Base-by-base conservation (phyloP, 2,888 invertebrate genomes). In the Dastarcus helophoroides region DNA sequence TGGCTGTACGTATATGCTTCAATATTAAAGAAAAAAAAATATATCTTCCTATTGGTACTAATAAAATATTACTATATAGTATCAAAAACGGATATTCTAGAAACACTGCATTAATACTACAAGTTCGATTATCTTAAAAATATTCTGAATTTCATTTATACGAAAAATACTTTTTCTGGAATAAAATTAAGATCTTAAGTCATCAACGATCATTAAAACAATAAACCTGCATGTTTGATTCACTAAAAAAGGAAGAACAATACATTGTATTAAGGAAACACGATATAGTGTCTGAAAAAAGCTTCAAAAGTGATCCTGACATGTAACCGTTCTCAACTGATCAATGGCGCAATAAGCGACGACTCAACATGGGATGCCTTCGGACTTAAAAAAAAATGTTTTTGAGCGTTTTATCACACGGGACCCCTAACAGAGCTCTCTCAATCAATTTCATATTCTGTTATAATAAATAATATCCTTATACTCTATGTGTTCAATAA, bases 331-430 rank as follows among this genome's bases (percentile, higher is more conserved):
- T 23, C 26, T 4, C 2, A 14, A 6, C 3, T 29, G 24, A 24
- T 21, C 22, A 21, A 12, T 27, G 15, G 26, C 13, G 22, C 13
- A 2, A 19, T 26, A 16, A 22, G 13, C 13, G n/a, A n/a, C n/a
- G n/a, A n/a, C n/a, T n/a, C n/a, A n/a, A n/a, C n/a, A n/a, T n/a
- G n/a, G n/a, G n/a, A n/a, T n/a, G n/a, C n/a, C n/a, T n/a, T n/a
- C n/a, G n/a, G n/a, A n/a, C n/a, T n/a, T n/a, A n/a, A n/a, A n/a
- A n/a, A n/a, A n/a, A n/a, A n/a, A n/a, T n/a, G 39, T 41, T 46
- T 46, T 55, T 55, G 54, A 55, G 54, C 54, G 54, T 47, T 49
- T 46, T 54, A 53, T 55, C 55, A 54, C 53, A 52, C 48, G 49
- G 53, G 51, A 53, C 47, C 49, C 53, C 51, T 49, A 49, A 51